phyloP scores from a whole-genome alignment of 2,888 invertebrate species.

The Tenodera sinensis region DNA sequence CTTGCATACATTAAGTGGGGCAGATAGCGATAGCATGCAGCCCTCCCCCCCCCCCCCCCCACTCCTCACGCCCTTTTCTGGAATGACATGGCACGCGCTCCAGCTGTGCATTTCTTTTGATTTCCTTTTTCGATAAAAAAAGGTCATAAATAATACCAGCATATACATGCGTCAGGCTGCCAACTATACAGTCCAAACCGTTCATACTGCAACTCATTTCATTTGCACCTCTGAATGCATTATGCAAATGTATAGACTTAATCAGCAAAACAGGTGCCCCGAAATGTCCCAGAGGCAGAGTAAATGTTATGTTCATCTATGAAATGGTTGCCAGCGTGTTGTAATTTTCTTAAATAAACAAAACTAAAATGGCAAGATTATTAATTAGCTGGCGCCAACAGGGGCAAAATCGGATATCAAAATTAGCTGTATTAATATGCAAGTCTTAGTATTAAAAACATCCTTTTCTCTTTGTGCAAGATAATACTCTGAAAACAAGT shows the following conservation, averaged over 20 bases:
- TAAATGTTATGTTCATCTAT: no score
- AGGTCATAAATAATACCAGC: background rate
- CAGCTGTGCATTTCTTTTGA: background rate
- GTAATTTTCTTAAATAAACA: no score
- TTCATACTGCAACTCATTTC: background rate
- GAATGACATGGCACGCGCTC: background rate
- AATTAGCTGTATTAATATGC: no score
- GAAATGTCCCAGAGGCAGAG: background rate
- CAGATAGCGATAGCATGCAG: background rate
- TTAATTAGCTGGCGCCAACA: no score
- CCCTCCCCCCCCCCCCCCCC: no score
- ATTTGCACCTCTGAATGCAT: background rate
- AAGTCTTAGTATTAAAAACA: no score
- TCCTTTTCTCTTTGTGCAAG: no score
- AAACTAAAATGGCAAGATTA: no score
- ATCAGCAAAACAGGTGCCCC: background rate
- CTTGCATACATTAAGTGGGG: background rate
- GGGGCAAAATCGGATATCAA: no score
- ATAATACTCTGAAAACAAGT: no score
- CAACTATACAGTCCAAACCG: background rate
- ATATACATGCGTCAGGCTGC: background rate
- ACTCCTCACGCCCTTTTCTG: background rate
- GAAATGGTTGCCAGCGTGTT: no score
- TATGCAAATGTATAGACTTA: background rate
- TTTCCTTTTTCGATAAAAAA: background rate